phyloP scores from a whole-genome alignment of 2,113 vertebrate species.

The Crotalus tigris region DNA sequence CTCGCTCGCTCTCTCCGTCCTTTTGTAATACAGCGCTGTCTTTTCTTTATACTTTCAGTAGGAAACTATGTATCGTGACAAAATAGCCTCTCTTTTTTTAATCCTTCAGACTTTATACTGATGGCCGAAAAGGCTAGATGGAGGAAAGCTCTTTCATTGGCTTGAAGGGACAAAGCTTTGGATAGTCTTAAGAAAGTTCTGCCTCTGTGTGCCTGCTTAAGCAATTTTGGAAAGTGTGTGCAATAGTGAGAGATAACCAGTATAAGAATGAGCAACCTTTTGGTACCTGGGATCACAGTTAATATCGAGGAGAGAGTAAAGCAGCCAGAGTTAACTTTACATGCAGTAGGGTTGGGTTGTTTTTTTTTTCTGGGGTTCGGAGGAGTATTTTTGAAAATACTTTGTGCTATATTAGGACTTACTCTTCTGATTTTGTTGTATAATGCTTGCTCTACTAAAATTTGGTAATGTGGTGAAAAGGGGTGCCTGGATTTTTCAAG shows the following conservation, averaged over 20 bases:
- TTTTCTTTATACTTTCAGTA: not conserved
- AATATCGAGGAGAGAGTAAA: not conserved
- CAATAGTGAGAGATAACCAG: not conserved
- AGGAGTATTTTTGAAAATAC: not conserved
- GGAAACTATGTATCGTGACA: not conserved
- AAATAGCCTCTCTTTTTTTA: not conserved
- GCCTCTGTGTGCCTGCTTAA: not conserved
- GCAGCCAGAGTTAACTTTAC: not conserved
- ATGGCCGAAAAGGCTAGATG: not conserved
- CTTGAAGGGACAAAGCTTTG: not conserved
- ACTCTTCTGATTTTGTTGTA: not conserved
- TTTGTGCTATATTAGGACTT: not conserved
- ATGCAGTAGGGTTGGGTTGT: not conserved
- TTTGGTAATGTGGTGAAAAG: not conserved
- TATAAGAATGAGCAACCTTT: not conserved
- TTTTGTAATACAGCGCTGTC: not conserved
- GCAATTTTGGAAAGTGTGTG: not conserved
- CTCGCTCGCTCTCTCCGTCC: conserved; percentile 8
- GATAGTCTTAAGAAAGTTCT: not conserved
- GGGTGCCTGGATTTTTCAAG: not conserved
- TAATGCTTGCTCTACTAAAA: not conserved
- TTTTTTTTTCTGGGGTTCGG: not conserved
- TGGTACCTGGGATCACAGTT: not conserved
- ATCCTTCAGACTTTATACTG: not conserved
- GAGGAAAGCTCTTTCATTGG: not conserved